These are phyloP conservation scores for Danionella cerebrum DNA, from an alignment of 2,113 vertebrate species.

Conservation along the genomic window DNA sequence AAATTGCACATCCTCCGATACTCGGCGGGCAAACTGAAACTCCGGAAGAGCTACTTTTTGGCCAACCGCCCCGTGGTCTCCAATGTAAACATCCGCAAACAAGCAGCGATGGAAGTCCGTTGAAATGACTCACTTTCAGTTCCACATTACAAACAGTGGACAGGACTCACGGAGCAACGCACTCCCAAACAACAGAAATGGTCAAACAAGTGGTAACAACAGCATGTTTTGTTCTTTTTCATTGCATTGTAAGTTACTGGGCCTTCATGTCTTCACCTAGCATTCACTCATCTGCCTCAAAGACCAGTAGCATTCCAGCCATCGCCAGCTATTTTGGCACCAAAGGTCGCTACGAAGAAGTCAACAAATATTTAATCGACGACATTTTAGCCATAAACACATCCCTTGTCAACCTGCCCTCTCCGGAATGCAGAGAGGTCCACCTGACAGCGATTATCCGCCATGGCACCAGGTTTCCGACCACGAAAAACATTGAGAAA, in stretches of 20 bases:
- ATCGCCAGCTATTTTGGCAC: constrained; percentile 77
- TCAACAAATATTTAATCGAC: constrained; percentile 63
- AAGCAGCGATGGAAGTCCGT: background rate
- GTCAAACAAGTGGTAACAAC: background rate
- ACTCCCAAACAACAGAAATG: constrained; percentile 1
- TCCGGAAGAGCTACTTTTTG: background rate
- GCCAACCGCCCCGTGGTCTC: background rate
- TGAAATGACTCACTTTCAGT: constrained; percentile 2
- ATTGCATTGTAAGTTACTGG: background rate
- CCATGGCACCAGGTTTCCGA: constrained; percentile 88
- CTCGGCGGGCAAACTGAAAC: too few species aligned
- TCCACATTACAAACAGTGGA: background rate
- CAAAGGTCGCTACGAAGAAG: constrained; percentile 84
- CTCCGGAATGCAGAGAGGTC: constrained; percentile 61
- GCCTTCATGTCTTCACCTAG: background rate
- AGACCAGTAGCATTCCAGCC: constrained; percentile 36
- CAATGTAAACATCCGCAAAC: background rate
- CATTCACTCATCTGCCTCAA: background rate
- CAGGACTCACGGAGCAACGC: background rate
- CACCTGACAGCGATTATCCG: constrained; percentile 78
- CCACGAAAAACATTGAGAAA: constrained; percentile 70
- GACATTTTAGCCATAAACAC: constrained; percentile 66
- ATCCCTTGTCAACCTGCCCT: constrained; percentile 54
- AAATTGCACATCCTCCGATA: too few species aligned
- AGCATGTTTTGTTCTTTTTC: background rate